A percentile compares a stretch with the other conserved stretches of the same genome.
Conservation (phyloP, 1,140 invertebrate genomes). For the Zaprionus kolodkinae region DNA sequence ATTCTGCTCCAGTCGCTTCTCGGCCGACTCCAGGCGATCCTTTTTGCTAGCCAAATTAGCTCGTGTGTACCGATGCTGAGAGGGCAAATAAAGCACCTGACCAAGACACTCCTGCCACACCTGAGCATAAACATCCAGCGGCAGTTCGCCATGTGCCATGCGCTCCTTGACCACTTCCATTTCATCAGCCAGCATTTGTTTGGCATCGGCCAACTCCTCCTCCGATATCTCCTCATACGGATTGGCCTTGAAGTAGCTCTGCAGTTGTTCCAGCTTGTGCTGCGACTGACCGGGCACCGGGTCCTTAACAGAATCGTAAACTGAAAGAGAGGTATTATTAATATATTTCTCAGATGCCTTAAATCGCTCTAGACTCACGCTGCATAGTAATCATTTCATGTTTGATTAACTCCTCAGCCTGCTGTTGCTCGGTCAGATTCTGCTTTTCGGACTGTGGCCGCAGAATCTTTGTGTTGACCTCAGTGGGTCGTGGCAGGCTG, state of each 20-base stretch:
- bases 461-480: conserved; percentile 93
- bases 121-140: conserved; percentile 95
- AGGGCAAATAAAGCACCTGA: conserved; percentile 94
- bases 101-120: conserved; percentile 99
- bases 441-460: conserved; percentile 89
- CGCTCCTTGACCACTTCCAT: conserved; percentile 95
- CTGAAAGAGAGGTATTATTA: conserved; percentile 16
- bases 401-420: conserved; percentile 98
- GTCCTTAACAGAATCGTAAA: conserved; percentile 93
- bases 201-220: conserved; percentile 90
- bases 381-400: conserved; percentile 98
- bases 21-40: conserved; percentile 96
- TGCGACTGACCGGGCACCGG: conserved; percentile 85
- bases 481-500: conserved; percentile 93
- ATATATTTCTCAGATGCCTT: too few relatives aligned
- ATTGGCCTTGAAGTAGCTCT: conserved; percentile 92
- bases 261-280: conserved; percentile 83
- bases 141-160: conserved; percentile 97
- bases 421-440: conserved; percentile 94
- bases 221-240: conserved; percentile 91
- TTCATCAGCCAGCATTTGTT: conserved; percentile 90
- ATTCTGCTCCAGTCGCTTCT: conserved; percentile 97
- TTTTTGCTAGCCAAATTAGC: conserved; percentile 98
- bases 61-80: conserved; percentile 95
- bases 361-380: conserved; percentile 67